These are phyloP conservation scores for Trachelipus rathkii DNA, from an alignment of 1,140 invertebrate genomes.

Conservation along the genomic window DNA sequence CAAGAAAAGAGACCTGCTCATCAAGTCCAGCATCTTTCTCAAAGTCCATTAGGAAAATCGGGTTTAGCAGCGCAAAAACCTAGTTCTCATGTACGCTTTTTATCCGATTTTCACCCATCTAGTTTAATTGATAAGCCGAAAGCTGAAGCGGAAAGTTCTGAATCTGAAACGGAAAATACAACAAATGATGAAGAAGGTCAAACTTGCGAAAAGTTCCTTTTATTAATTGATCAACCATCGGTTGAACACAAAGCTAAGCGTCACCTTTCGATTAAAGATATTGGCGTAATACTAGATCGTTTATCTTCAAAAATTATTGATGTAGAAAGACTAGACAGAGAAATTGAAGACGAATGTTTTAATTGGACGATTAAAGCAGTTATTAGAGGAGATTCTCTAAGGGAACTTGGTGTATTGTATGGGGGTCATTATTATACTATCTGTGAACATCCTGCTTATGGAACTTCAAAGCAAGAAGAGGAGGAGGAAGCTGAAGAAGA, in stretches of 20 bases:
- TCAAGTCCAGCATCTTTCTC: constrained; percentile 18
- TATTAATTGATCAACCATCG: constrained; percentile 85
- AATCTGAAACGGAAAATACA: constrained; percentile 87
- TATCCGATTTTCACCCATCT: constrained; percentile 32
- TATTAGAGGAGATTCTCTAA: constrained; percentile 78
- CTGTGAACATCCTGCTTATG: constrained; percentile 84
- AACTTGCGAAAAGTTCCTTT: constrained; percentile 83
- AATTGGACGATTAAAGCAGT: constrained; percentile 92
- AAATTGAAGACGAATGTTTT: constrained; percentile 86
- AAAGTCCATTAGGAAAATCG: constrained; percentile 27
- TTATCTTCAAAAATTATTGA: constrained; percentile 88
- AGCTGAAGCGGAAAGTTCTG: constrained; percentile 66
- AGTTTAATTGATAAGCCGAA: constrained; percentile 53
- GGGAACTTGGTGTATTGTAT: constrained; percentile 87
- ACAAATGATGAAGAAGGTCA: constrained; percentile 78
- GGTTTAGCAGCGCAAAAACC: constrained; percentile 45
- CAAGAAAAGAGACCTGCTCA: constrained; percentile 28
- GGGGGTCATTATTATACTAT: constrained; percentile 93
- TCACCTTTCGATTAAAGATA: constrained; percentile 87
- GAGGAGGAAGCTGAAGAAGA: constrained; percentile 41
- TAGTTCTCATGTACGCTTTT: constrained; percentile 39
- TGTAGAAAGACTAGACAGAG: constrained; percentile 81
- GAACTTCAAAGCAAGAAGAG: constrained; percentile 34
- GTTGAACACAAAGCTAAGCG: constrained; percentile 75
- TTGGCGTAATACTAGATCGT: constrained; percentile 86